phyloP scores from a whole-genome alignment of 2,113 vertebrate genomes.

The Copsychus sechellarum region DNA sequence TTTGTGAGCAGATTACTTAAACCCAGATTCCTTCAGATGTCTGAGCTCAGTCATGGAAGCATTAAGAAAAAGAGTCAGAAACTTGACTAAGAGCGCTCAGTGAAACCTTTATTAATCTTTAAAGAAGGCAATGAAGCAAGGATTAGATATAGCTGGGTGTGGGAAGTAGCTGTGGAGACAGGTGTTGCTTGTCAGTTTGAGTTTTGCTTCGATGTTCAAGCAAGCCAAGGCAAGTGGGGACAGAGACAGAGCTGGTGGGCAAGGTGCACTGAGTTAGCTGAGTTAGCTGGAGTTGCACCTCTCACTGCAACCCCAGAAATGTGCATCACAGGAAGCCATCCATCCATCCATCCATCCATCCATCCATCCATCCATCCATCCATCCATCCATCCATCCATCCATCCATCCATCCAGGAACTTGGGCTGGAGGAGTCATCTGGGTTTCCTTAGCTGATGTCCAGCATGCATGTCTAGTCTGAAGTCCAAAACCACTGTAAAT shows the following conservation, averaged over 20 bases:
- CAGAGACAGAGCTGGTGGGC: not conserved
- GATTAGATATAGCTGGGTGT: constrained; percentile 17
- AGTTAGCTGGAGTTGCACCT: not conserved
- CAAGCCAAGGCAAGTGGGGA: not conserved
- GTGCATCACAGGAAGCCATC: fast-evolving
- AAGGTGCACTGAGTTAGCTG: not conserved
- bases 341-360: not conserved
- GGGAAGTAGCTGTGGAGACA: constrained; percentile 36
- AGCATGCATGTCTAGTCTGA: not conserved
- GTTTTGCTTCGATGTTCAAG: not conserved
- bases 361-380: too few species aligned
- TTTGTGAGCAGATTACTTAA: constrained; percentile 21
- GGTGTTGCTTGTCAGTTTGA: constrained; percentile 45
- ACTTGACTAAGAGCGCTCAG: not conserved
- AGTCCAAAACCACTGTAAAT: not conserved
- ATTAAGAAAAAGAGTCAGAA: constrained; percentile 26
- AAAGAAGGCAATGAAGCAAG: constrained; percentile 31
- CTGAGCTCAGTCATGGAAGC: not conserved
- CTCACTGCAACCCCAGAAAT: not conserved
- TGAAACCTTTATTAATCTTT: constrained; percentile 33
- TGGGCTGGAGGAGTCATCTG: not conserved
- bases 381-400: too few species aligned
- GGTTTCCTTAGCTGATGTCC: fast-evolving
- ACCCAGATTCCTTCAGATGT: not conserved
- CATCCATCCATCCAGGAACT: not conserved